Conservation (phyloP, 2,113 vertebrate species). For the Malaclemys terrapin region DNA sequence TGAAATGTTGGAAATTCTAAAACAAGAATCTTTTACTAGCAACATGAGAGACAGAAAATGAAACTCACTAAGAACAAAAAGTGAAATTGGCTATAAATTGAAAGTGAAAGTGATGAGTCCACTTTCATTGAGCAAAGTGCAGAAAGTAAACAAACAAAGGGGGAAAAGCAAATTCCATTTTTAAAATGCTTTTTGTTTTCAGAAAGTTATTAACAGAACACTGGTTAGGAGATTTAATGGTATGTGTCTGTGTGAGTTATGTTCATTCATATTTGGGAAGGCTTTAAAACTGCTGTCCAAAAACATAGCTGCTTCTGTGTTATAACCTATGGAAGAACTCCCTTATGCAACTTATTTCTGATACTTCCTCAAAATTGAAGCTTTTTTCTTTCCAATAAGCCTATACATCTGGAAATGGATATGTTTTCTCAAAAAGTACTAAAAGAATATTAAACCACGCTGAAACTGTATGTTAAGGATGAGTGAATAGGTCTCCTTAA, state of each 20-base stretch:
- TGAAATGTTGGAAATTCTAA: not conserved
- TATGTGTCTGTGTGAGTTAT: not conserved
- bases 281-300: not conserved
- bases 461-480: constrained; percentile 29
- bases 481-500: constrained; percentile 45
- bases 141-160: not conserved
- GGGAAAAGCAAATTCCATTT: constrained; percentile 8
- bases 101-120: not conserved
- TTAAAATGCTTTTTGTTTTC: constrained; percentile 25
- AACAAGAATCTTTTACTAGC: not conserved
- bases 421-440: not conserved
- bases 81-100: not conserved
- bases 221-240: not conserved
- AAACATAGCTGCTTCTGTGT: not conserved
- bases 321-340: not conserved
- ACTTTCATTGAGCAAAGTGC: constrained; percentile 14
- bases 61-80: not conserved
- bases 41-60: not conserved
- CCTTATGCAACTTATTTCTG: not conserved
- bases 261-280: not conserved
- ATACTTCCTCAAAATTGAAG: not conserved
- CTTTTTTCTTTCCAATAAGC: not conserved
- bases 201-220: not conserved
- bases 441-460: constrained; percentile 12
- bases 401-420: not conserved